These are phyloP conservation scores for Ceratitis capitata DNA, from an alignment of 1,140 invertebrate species.

Conservation along the genomic window DNA sequence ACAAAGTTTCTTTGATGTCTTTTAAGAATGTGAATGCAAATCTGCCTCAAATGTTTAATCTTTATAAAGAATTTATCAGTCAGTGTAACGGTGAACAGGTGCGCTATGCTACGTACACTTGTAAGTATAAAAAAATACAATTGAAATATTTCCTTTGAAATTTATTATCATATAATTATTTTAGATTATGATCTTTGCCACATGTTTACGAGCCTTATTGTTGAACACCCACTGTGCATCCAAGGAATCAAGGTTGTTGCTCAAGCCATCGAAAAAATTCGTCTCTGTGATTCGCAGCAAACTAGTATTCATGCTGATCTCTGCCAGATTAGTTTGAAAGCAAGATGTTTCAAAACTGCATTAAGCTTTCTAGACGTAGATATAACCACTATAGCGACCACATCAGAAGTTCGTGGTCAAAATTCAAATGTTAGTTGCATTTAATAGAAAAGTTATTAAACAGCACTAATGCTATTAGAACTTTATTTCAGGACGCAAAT, in stretches of 20 bases:
- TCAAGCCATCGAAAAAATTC: conserved; percentile 89
- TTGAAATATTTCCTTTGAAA: background rate
- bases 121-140: conserved; percentile 70
- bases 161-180: background rate
- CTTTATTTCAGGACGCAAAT: conserved; percentile 70
- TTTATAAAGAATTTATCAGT: conserved; percentile 79
- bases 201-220: conserved; percentile 78
- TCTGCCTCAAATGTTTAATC: conserved; percentile 62
- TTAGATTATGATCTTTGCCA: conserved; percentile 91
- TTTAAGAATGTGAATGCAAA: conserved; percentile 57
- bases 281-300: conserved; percentile 85
- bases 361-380: conserved; percentile 89
- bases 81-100: conserved; percentile 90
- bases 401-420: conserved; percentile 57
- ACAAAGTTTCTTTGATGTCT: background rate
- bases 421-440: conserved; percentile 47
- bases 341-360: conserved; percentile 93
- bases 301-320: conserved; percentile 94
- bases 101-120: conserved; percentile 81
- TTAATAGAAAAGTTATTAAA: background rate
- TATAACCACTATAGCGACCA: conserved; percentile 85
- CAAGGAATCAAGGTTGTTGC: conserved; percentile 85
- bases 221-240: conserved; percentile 79
- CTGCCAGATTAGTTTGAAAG: conserved; percentile 88
- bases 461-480: background rate